A percentile compares a stretch with the other conserved stretches of the same genome.
phyloP scores from a whole-genome alignment of 2,888 invertebrate genomes.

The Tuta absoluta region DNA sequence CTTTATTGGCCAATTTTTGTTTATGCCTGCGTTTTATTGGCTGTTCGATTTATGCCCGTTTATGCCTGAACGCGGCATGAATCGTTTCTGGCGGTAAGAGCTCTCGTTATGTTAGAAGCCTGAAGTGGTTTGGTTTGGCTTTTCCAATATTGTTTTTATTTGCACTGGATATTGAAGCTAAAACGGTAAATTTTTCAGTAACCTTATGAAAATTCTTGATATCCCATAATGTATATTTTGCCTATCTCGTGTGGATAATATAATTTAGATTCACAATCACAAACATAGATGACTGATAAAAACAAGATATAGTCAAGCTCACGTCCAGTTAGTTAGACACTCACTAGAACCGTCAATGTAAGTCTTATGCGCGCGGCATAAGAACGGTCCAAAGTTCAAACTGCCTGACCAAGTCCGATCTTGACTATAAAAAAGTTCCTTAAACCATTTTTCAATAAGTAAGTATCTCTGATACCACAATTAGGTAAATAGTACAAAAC shows the following conservation, averaged over 20 bases:
- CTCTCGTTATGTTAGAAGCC: neutral
- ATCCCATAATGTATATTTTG: too few species aligned
- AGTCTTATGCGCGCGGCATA: too few species aligned
- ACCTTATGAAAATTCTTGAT: too few species aligned
- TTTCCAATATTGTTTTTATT: neutral
- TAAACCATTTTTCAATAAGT: too few species aligned
- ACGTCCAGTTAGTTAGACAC: too few species aligned
- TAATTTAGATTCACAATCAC: neutral
- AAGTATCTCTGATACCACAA: too few species aligned
- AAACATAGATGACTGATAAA: too few species aligned
- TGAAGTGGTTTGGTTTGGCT: conserved; percentile 13
- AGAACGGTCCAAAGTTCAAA: too few species aligned
- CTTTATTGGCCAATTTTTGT: conserved; percentile 59
- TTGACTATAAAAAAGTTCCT: too few species aligned
- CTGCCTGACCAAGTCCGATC: too few species aligned
- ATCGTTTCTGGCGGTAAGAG: conserved; percentile 16
- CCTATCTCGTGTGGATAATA: neutral
- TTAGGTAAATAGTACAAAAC: neutral
- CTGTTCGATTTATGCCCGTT: conserved; percentile 31
- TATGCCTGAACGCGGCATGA: conserved; percentile 6
- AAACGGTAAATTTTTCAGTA: neutral
- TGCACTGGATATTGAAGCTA: neutral
- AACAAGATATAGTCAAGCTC: too few species aligned
- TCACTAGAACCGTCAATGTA: too few species aligned
- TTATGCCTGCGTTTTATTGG: conserved; percentile 53